A percentile compares a stretch with the other conserved stretches of the same genome.
These are phyloP conservation scores for Mya arenaria DNA, from an alignment of 1,140 invertebrate genomes.

Conservation along the genomic window DNA sequence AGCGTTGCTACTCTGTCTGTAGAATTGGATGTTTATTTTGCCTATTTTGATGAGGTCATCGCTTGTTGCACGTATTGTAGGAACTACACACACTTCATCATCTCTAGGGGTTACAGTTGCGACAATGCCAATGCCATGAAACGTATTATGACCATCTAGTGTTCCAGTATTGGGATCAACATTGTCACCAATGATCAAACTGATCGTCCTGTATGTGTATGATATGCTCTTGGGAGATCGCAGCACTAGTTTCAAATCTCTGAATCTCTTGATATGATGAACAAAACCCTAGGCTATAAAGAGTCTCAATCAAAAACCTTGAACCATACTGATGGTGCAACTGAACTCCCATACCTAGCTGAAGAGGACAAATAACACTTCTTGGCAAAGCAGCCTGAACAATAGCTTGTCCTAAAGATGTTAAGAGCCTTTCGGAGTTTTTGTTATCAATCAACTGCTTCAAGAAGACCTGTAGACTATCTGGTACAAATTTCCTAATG, in stretches of 20 bases:
- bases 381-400: slow-evolving; percentile 57
- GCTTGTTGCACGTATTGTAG: slow-evolving; percentile 14
- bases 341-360: slow-evolving; percentile 57
- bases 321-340: slow-evolving; percentile 61
- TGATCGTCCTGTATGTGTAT: slow-evolving; percentile 8
- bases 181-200: slow-evolving; percentile 49
- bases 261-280: slow-evolving; percentile 49
- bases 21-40: slow-evolving; percentile 48
- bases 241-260: slow-evolving; percentile 44
- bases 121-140: slow-evolving; percentile 67
- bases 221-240: slow-evolving; percentile 18
- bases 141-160: slow-evolving; percentile 57
- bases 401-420: slow-evolving; percentile 62
- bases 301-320: slow-evolving; percentile 50
- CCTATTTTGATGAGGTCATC: slow-evolving; percentile 48
- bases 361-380: slow-evolving; percentile 50
- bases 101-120: slow-evolving; percentile 52
- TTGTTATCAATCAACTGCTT: neutral
- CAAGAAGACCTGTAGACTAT: neutral
- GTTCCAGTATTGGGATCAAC: slow-evolving; percentile 60
- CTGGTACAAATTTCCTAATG: too few relatives aligned
- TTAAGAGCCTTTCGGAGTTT: slow-evolving; percentile 20
- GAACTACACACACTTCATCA: slow-evolving; percentile 3
- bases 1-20: neutral
- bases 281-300: slow-evolving; percentile 42